phyloP scores from a whole-genome alignment of 2,113 vertebrate genomes.

The Alexandromys fortis region DNA sequence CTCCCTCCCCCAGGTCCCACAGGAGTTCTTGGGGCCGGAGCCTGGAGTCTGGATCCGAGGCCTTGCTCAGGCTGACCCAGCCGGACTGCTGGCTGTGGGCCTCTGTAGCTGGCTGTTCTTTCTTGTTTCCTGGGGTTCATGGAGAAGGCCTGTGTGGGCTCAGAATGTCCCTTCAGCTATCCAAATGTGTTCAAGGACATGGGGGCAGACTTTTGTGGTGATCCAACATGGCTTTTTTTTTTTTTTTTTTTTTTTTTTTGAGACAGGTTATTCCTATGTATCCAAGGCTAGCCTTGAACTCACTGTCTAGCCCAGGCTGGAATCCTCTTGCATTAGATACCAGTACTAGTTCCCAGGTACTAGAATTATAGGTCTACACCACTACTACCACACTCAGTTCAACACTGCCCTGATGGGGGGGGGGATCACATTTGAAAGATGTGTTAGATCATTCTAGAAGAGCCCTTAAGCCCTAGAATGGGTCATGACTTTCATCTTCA shows the following conservation, averaged over 20 bases:
- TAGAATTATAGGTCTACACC: neutral
- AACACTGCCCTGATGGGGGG: neutral
- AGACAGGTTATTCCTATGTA: neutral
- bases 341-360: neutral
- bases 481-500: neutral
- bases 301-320: neutral
- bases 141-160: neutral
- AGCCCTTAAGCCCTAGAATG: neutral
- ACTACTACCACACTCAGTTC: neutral
- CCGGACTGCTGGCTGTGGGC: no score
- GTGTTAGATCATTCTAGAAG: neutral
- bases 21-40: neutral
- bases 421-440: neutral
- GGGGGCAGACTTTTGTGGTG: neutral
- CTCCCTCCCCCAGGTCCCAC: neutral
- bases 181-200: no score
- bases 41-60: neutral
- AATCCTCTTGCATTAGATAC: neutral
- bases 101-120: neutral
- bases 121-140: neutral
- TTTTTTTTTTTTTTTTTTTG: neutral
- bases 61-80: neutral
- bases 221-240: neutral
- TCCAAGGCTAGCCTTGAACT: neutral
- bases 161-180: neutral